These are phyloP conservation scores for Rhagophthalmus giganteus DNA, from an alignment of 2,888 invertebrate genomes.

Conservation along the genomic window DNA sequence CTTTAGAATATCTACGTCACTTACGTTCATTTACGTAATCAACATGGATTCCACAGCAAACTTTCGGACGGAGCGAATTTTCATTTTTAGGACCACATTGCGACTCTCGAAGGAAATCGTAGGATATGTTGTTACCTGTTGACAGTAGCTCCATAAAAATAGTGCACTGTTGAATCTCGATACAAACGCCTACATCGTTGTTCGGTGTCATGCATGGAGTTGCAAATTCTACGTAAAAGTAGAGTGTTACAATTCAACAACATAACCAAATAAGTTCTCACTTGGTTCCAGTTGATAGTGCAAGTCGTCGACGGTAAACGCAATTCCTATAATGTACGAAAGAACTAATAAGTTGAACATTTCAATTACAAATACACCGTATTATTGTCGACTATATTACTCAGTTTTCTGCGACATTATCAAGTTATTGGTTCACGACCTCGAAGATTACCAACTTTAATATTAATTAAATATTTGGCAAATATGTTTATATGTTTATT, in stretches of 20 bases:
- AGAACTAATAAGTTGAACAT: background rate
- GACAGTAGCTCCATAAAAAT: conserved; percentile 39
- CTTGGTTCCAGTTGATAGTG: conserved; percentile 1
- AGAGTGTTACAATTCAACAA: background rate
- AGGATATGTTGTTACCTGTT: conserved; percentile 1
- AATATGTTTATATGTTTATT: too few species aligned
- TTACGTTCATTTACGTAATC: conserved; percentile 10
- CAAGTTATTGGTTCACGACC: background rate
- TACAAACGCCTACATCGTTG: conserved; percentile 51
- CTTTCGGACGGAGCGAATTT: conserved; percentile 38
- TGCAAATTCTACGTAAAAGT: conserved; percentile 40
- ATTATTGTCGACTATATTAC: background rate
- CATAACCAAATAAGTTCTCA: background rate
- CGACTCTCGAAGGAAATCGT: conserved; percentile 41
- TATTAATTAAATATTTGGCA: too few species aligned
- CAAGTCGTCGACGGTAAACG: too few species aligned
- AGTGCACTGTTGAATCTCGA: conserved; percentile 52
- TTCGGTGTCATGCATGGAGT: conserved; percentile 54
- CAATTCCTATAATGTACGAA: background rate
- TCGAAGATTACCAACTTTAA: background rate
- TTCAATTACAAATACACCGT: background rate
- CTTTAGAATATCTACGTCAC: too few species aligned
- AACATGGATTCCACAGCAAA: conserved; percentile 47
- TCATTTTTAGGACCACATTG: conserved; percentile 44
- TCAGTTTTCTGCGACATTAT: background rate